Conservation (phyloP, 2,797 vertebrate genomes). For the Danio tinwini region DNA sequence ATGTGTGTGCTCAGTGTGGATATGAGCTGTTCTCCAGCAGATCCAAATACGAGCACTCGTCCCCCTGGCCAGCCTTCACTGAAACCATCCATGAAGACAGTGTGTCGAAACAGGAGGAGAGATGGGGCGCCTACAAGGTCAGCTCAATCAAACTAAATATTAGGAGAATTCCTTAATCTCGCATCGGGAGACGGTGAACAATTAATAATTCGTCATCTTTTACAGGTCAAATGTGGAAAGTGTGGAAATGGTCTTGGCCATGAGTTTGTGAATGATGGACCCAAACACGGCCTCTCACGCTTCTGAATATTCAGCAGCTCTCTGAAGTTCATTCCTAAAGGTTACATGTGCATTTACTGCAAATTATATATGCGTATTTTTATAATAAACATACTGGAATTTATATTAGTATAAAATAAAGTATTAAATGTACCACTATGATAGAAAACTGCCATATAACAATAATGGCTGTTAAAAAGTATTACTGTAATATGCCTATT, state of each 20-base stretch:
- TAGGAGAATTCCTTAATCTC: too few relatives aligned
- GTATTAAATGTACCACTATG: background rate
- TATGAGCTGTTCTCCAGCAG: slow-evolving; percentile 91
- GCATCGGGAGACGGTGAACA: background rate
- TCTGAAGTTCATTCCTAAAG: slow-evolving; percentile 92
- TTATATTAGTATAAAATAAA: background rate
- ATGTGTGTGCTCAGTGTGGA: slow-evolving; percentile 87
- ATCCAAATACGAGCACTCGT: slow-evolving; percentile 90
- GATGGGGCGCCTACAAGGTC: slow-evolving; percentile 85
- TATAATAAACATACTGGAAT: too few relatives aligned
- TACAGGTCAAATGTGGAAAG: slow-evolving; percentile 87
- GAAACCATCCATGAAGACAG: slow-evolving; percentile 86
- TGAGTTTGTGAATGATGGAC: slow-evolving; percentile 92
- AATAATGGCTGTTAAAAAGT: background rate
- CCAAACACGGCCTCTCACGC: slow-evolving; percentile 82
- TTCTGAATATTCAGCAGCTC: slow-evolving; percentile 99
- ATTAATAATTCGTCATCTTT: background rate
- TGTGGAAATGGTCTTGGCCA: slow-evolving; percentile 91
- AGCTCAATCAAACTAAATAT: too few relatives aligned
- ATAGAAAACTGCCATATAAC: background rate
- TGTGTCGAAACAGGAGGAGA: slow-evolving; percentile 84
- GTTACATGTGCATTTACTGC: slow-evolving; percentile 63
- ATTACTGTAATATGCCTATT: background rate
- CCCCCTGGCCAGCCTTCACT: slow-evolving; percentile 95
- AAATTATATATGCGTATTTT: background rate